Conservation (phyloP, 2,888 invertebrate genomes). For the Dryococelus australis region DNA sequence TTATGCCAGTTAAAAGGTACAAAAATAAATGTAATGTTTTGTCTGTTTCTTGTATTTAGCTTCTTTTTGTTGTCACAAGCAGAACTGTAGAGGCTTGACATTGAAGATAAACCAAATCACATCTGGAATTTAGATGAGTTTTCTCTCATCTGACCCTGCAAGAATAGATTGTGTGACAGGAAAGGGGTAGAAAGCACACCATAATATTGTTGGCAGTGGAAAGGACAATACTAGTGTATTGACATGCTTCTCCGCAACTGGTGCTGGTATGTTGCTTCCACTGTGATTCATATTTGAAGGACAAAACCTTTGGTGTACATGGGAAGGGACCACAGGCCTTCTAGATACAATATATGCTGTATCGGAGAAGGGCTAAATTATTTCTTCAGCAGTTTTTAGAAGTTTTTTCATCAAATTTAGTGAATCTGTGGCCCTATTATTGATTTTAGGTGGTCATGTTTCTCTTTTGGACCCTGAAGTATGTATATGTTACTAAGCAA, state of each 20-base stretch:
- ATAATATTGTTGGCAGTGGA: neutral
- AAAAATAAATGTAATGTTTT: neutral
- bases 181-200: conserved; percentile 17
- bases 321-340: neutral
- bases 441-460: neutral
- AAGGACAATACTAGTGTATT: conserved; percentile 16
- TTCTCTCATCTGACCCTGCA: neutral
- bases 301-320: neutral
- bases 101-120: neutral
- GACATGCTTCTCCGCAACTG: neutral
- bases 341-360: neutral
- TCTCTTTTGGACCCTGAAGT: neutral
- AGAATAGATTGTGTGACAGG: neutral
- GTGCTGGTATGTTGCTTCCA: neutral
- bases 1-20: neutral
- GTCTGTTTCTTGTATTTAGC: neutral
- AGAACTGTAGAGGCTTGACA: neutral
- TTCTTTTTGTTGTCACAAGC: neutral
- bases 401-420: neutral
- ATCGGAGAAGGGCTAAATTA: neutral
- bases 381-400: neutral
- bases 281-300: conserved; percentile 6
- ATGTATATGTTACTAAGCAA: neutral
- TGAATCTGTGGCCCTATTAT: neutral
- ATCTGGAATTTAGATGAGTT: neutral